These are phyloP conservation scores for Diplogasteroides magnus DNA, from an alignment of 1,140 invertebrate genomes.

Conservation along the genomic window DNA sequence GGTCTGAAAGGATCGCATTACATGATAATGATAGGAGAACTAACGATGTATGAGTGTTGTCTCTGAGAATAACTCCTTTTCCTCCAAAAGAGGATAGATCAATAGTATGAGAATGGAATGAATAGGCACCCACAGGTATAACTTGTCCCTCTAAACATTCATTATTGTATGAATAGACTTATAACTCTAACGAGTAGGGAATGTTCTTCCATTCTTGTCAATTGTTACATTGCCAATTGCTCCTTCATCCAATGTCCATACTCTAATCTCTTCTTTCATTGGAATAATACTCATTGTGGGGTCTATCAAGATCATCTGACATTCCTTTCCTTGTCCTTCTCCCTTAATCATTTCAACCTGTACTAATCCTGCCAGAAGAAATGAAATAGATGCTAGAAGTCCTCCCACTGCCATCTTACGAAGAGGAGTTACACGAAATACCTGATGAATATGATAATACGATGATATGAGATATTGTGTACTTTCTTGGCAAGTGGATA, in stretches of 20 bases:
- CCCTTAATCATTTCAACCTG: constrained; percentile 61
- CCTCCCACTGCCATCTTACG: constrained; percentile 75
- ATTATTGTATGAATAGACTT: too few relatives aligned
- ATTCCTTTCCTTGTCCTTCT: neutral
- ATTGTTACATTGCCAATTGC: neutral
- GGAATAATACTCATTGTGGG: neutral
- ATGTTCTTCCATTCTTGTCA: neutral
- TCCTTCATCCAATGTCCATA: too few relatives aligned
- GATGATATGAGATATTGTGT: neutral
- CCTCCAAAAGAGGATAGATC: too few relatives aligned
- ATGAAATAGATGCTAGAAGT: constrained; percentile 74
- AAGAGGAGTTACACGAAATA: constrained; percentile 61
- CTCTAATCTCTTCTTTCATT: too few relatives aligned
- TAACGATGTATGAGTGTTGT: too few relatives aligned
- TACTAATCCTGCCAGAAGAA: constrained; percentile 75
- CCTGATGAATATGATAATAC: neutral
- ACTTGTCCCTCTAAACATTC: too few relatives aligned
- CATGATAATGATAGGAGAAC: neutral
- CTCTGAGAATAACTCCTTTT: too few relatives aligned
- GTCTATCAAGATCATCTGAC: neutral
- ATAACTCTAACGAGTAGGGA: too few relatives aligned
- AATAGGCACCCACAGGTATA: neutral
- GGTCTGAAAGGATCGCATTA: neutral
- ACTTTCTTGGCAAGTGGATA: constrained; percentile 57
- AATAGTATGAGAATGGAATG: neutral